phyloP scores from a whole-genome alignment of 2,888 invertebrate species.

The Diaphora mendica region DNA sequence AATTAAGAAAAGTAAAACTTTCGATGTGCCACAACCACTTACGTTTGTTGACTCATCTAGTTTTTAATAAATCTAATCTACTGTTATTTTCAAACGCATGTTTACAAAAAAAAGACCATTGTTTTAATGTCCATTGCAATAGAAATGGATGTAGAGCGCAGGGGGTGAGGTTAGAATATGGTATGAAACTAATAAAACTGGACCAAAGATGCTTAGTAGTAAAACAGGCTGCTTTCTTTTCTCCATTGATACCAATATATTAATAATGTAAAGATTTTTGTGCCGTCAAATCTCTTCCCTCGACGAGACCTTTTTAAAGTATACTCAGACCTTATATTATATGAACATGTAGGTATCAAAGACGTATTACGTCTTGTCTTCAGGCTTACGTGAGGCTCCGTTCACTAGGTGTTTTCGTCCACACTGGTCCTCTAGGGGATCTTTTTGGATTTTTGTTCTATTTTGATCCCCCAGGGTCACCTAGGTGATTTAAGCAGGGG shows the following conservation, averaged over 20 bases:
- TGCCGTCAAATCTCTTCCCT: too few relatives aligned
- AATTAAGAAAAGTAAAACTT: constrained; percentile 65
- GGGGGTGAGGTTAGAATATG: too few relatives aligned
- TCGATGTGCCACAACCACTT: constrained; percentile 59
- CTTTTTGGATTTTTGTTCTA: too few relatives aligned
- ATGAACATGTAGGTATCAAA: background rate
- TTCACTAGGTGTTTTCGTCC: too few relatives aligned
- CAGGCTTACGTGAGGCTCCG: too few relatives aligned
- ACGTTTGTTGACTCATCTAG: constrained; percentile 38
- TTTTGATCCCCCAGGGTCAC: too few relatives aligned
- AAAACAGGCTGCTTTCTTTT: background rate
- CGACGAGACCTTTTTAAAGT: too few relatives aligned
- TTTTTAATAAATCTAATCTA: constrained; percentile 1
- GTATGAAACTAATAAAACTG: background rate
- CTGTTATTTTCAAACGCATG: background rate
- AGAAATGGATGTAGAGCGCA: background rate
- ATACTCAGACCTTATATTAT: background rate
- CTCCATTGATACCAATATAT: background rate
- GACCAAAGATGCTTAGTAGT: background rate
- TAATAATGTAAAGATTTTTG: too few relatives aligned
- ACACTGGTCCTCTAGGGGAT: too few relatives aligned
- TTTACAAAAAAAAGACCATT: background rate
- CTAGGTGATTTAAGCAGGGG: too few relatives aligned
- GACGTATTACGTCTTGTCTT: background rate
- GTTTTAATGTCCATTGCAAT: background rate